Percentiles rank a stretch among this genome's conserved stretches.
Conservation (phyloP, 2,113 vertebrate genomes). For the Trinectes maculatus region DNA sequence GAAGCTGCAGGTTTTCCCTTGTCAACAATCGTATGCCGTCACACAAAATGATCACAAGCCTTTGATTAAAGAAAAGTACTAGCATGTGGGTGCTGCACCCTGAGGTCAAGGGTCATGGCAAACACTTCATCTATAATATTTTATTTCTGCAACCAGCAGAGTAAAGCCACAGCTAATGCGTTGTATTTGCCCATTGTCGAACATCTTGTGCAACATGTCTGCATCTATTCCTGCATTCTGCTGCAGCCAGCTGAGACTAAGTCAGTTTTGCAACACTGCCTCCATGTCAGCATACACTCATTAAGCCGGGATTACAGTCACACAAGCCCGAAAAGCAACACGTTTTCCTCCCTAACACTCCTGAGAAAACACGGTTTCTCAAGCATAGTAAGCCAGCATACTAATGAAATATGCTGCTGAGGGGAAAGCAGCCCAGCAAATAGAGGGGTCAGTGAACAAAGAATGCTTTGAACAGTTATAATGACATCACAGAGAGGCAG, state of each 20-base stretch:
- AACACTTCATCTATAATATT: constrained; percentile 12
- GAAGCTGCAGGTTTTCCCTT: background rate
- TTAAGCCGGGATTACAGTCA: constrained; percentile 78
- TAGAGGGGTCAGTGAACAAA: constrained; percentile 80
- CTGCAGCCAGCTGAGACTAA: constrained; percentile 42
- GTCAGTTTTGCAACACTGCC: constrained; percentile 66
- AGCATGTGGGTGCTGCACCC: constrained; percentile 49
- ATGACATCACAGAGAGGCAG: constrained; percentile 72
- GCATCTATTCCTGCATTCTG: constrained; percentile 13
- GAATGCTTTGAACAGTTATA: constrained; percentile 81
- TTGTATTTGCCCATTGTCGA: background rate
- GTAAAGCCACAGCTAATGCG: background rate
- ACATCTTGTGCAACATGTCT: constrained; percentile 22
- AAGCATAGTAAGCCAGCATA: constrained; percentile 62
- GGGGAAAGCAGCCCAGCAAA: constrained; percentile 64
- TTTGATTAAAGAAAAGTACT: constrained; percentile 9
- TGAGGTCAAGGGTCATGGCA: constrained; percentile 44
- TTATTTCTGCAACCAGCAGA: constrained; percentile 12
- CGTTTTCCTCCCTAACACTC: constrained; percentile 58
- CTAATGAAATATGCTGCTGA: constrained; percentile 67
- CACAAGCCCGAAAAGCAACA: constrained; percentile 64
- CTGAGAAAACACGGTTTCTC: constrained; percentile 66
- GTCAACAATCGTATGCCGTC: background rate
- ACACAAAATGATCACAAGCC: background rate
- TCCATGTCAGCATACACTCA: constrained; percentile 63